Base-by-base conservation (phyloP, 2,113 vertebrate genomes). In the Neogobius melanostomus region DNA sequence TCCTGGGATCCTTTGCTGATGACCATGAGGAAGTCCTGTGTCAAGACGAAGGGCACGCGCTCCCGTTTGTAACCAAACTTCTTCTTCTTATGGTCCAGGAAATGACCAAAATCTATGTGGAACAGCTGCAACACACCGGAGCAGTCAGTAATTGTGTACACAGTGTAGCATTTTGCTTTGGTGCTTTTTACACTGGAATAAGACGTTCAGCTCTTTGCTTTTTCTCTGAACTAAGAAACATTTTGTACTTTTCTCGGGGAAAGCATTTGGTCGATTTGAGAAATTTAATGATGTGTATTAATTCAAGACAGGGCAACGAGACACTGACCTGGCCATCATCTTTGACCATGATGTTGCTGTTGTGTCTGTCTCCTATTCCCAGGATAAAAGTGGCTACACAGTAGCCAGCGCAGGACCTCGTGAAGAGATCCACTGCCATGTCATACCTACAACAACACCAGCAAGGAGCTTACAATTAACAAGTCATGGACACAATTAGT, bases 261-360 rank as follows among this genome's bases (percentile, higher is more conserved):
- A 21, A 21, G 2, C 21, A 21, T 21, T 21, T 21, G 21, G 21
- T 21, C 1, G 28, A 36, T 36, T 36, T 36, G 1, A 36, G 28
- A 36, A 2, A 36, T 36, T 36, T 36, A 36, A 36, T 36, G 28
- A 36, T 36, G 28, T 5, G 21, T 21, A 21, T 21, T 21, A 36
- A 36, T 36, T 36, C 28, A 36, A 36, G 28, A 36, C 28, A 36
- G 28, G 28, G 28, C 28, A 36, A 36, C 28, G 28, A 36, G 4
- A 36, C 21, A 9, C 1, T 60, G 94, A 98, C 97, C 90, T 99
- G 97, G 82, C 97, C 97, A 69, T 99, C 97, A 63, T 99, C 96
- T 90, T 99, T 99, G 71, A 99, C 97, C 98, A 99, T 99, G 80
- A 99, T 99, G 91, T 99, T 99, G 87, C 97, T 98, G 81, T 99